Evolutionary conservation across 2,888 invertebrate genomes (phyloP).

Genomic region (Ernsta delagoae): DNA sequence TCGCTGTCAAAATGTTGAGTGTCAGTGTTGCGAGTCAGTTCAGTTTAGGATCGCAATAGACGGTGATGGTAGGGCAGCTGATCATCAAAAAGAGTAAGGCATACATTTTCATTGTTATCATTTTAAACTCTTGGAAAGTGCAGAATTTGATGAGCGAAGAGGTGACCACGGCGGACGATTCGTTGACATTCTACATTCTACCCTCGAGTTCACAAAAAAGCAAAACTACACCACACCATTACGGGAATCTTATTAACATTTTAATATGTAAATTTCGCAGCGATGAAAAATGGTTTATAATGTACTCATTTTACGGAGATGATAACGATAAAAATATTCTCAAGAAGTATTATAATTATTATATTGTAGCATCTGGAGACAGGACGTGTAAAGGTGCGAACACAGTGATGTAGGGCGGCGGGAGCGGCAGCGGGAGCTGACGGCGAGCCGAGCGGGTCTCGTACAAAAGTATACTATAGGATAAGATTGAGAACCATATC

Average conservation of each 20-base stretch:
- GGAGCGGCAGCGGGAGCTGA: too few species aligned
- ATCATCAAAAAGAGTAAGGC: too few species aligned
- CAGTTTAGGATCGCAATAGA: too few species aligned
- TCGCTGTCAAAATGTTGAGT: too few species aligned
- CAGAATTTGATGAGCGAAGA: neutral
- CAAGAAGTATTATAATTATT: constrained; percentile 60
- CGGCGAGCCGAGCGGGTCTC: too few species aligned
- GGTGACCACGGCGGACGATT: too few species aligned
- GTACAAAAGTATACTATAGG: too few species aligned
- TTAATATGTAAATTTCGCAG: constrained; percentile 62
- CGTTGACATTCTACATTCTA: neutral
- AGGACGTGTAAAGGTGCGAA: constrained; percentile 56
- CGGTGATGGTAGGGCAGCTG: too few species aligned
- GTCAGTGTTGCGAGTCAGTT: too few species aligned
- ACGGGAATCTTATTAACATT: constrained; percentile 53
- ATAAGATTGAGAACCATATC: too few species aligned
- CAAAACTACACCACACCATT: constrained; percentile 30
- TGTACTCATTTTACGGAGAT: constrained; percentile 44
- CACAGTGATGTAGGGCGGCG: too few species aligned
- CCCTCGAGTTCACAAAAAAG: constrained; percentile 20
- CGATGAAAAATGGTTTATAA: constrained; percentile 60
- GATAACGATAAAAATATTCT: constrained; percentile 57
- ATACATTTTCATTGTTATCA: too few species aligned
- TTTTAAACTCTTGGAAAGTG: neutral
- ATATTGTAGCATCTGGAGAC: constrained; percentile 64